A percentile compares a stretch with the other conserved stretches of the same genome.
Conservation (phyloP, 2,888 invertebrate species). For the Nineta flava region DNA sequence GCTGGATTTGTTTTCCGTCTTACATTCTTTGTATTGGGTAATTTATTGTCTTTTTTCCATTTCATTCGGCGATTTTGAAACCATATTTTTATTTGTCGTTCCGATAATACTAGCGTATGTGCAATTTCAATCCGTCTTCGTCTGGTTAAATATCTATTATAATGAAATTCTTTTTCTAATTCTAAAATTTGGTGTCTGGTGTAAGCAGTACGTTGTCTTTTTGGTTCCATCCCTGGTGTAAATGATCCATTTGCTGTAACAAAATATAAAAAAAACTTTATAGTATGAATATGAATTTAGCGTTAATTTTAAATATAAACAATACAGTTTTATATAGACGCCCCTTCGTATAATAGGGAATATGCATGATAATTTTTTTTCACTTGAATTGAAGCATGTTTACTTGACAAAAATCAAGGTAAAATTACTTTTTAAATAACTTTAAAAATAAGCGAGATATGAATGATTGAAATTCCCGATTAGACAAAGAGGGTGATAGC, state of each 20-base stretch:
- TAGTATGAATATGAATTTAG: background rate
- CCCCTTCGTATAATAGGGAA: no score
- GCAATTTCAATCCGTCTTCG: slow-evolving; percentile 94
- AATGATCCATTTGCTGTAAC: slow-evolving; percentile 71
- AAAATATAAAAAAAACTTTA: slow-evolving; percentile 21
- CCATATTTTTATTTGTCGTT: slow-evolving; percentile 82
- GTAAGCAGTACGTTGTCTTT: slow-evolving; percentile 92
- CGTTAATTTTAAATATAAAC: background rate
- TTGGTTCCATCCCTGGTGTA: slow-evolving; percentile 88
- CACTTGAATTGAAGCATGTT: no score
- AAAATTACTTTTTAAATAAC: no score
- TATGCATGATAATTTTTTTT: no score
- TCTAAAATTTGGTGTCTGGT: slow-evolving; percentile 96
- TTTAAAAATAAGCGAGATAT: no score
- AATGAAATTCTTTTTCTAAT: slow-evolving; percentile 95
- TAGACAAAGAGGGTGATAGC: no score
- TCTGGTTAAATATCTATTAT: slow-evolving; percentile 90
- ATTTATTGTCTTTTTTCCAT: slow-evolving; percentile 77
- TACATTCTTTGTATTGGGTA: slow-evolving; percentile 67
- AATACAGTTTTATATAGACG: background rate
- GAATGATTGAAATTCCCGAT: no score
- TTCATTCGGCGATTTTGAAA: slow-evolving; percentile 76
- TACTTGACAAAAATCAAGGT: no score
- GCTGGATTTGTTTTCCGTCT: slow-evolving; percentile 62
- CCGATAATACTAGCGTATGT: slow-evolving; percentile 84